Conservation (phyloP, 2,113 vertebrate genomes). For the Melanerpes formicivorus region DNA sequence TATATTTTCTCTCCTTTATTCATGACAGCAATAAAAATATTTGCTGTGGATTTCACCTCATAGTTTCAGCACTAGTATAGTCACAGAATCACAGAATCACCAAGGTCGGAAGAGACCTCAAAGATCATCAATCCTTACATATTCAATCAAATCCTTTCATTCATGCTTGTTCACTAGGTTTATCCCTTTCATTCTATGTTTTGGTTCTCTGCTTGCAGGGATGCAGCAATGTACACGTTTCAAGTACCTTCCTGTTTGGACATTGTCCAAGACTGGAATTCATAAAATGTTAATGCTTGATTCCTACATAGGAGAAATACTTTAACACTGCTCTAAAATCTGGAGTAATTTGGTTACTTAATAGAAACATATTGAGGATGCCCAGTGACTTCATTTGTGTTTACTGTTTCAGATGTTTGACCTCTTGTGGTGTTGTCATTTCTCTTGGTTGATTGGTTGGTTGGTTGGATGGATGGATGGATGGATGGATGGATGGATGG, state of each 20-base stretch:
- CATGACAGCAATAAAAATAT: constrained; percentile 61
- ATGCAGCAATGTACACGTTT: constrained; percentile 30
- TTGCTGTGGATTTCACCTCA: constrained; percentile 50
- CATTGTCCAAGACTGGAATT: constrained; percentile 26
- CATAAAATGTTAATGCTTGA: neutral
- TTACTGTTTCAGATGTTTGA: neutral
- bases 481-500: no score
- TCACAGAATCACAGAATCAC: neutral
- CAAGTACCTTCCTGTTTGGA: constrained; percentile 47
- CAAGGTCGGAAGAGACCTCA: no score
- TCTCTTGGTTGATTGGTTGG: neutral
- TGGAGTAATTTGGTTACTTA: neutral
- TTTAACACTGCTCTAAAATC: neutral
- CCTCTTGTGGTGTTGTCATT: neutral
- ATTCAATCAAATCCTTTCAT: constrained; percentile 61
- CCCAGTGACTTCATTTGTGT: constrained; percentile 16
- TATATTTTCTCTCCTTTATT: constrained; percentile 24
- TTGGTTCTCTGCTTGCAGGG: constrained; percentile 52
- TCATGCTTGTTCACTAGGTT: constrained; percentile 55
- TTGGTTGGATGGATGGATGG: neutral
- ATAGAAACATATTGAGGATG: constrained; percentile 4
- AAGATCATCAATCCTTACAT: neutral
- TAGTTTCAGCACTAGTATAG: constrained; percentile 57
- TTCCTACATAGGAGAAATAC: neutral
- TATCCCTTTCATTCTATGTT: constrained; percentile 55